Evolutionary conservation across 2,888 invertebrate genomes (phyloP).

Genomic region (Poecilus cupreus): DNA sequence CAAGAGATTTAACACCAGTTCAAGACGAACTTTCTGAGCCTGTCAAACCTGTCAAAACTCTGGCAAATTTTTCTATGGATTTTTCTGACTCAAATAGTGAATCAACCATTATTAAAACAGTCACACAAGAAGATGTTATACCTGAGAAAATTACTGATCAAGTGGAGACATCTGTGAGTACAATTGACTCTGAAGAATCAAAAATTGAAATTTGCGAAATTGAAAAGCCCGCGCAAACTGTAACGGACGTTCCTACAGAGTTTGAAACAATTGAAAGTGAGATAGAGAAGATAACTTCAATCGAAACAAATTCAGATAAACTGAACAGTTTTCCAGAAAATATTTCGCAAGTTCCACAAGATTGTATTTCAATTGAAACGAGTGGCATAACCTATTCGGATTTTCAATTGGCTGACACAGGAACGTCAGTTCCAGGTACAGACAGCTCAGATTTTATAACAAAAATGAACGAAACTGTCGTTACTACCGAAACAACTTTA

Average conservation of each 20-base stretch:
- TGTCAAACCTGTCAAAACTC: constrained; percentile 66
- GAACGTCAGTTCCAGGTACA: constrained; percentile 26
- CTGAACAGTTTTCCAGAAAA: constrained; percentile 58
- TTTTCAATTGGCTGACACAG: constrained; percentile 43
- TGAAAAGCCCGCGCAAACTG: background rate
- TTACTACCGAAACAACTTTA: constrained; percentile 64
- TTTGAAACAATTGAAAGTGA: constrained; percentile 60
- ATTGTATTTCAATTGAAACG: constrained; percentile 24
- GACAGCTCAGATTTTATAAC: background rate
- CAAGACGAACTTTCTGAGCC: constrained; percentile 77
- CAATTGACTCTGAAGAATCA: constrained; percentile 23
- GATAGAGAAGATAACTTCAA: constrained; percentile 58
- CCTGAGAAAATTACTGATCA: constrained; percentile 10
- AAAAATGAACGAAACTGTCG: constrained; percentile 41
- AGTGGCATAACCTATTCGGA: constrained; percentile 21
- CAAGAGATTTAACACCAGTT: constrained; percentile 71
- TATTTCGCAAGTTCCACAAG: constrained; percentile 43
- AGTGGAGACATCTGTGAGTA: constrained; percentile 16
- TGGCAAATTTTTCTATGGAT: constrained; percentile 70
- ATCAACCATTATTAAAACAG: constrained; percentile 47
- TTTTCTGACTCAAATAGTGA: constrained; percentile 66
- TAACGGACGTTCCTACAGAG: constrained; percentile 28
- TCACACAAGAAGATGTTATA: constrained; percentile 18
- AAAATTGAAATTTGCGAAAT: constrained; percentile 36
- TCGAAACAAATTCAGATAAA: constrained; percentile 53